Evolutionary conservation across 2,113 vertebrate genomes (phyloP).

Genomic region (Cheilinus undulatus): DNA sequence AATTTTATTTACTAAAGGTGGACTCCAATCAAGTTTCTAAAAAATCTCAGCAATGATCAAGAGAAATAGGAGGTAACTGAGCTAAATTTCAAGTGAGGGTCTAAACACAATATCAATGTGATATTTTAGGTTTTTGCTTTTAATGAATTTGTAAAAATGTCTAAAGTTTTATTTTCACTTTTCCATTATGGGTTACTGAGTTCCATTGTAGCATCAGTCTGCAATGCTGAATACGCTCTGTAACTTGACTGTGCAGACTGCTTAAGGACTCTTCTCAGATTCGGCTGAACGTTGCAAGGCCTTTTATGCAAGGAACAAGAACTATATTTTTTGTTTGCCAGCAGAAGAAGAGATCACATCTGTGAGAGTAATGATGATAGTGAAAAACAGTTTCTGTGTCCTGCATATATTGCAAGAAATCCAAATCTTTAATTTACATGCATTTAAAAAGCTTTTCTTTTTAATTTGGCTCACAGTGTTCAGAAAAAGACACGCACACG

Average conservation of each 20-base stretch:
- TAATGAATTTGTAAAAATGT: too few relatives aligned
- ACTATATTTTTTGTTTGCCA: background rate
- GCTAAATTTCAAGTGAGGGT: too few relatives aligned
- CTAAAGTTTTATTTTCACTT: too few relatives aligned
- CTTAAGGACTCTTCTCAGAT: background rate
- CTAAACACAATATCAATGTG: too few relatives aligned
- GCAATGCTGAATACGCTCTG: background rate
- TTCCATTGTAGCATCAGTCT: too few relatives aligned
- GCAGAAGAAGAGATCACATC: slow-evolving; percentile 8
- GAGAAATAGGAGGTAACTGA: too few relatives aligned
- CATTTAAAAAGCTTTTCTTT: slow-evolving; percentile 21
- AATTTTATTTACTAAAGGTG: too few relatives aligned
- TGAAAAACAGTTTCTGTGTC: background rate
- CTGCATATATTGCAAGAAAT: background rate
- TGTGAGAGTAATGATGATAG: slow-evolving; percentile 5
- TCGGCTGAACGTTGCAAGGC: background rate
- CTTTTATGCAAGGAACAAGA: background rate
- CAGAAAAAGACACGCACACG: slow-evolving; percentile 34
- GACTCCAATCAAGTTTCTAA: too few relatives aligned
- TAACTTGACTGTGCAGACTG: background rate
- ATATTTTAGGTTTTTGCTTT: too few relatives aligned
- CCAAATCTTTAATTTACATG: slow-evolving; percentile 18
- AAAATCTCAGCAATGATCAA: too few relatives aligned
- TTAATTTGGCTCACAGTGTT: slow-evolving; percentile 7
- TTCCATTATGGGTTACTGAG: too few relatives aligned